Base-by-base conservation (phyloP, 1,140 invertebrate genomes). In the Ostrea denselamellosa region DNA sequence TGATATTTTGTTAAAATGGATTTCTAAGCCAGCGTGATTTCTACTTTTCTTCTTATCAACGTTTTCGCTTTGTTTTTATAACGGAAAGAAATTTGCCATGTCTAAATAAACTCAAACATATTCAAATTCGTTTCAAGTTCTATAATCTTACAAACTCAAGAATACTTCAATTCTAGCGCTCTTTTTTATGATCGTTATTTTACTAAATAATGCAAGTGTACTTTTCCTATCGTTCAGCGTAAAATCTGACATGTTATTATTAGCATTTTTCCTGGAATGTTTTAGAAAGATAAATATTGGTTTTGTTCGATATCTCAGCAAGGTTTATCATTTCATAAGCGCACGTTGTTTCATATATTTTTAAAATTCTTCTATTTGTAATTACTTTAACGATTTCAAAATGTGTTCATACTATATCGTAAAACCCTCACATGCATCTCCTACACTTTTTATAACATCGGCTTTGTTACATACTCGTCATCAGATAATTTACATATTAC, bases 241-340 rank as follows among this genome's bases (percentile, higher is more conserved):
- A 25, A 77, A 77, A 77, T 12, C 25, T 77, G 68, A 77, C 68
- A 77, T 77, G 68, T 77, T 77, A 12, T 77, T 77, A 77, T 77
- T 77, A 77, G 68, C 68, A 28, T 77, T 77, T 77, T 34, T 77
- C 25, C 68, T 28, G 25, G 68, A 77, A 77, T 77, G 68, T 77
- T 77, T 77, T 77, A 77, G 28, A 77, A 77, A 77, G 68, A 77
- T 77, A 77, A 77, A 77, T 77, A 77, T 77, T 77, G 25, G 25
- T 77, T 77, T 77, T 28, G 68, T 77, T 77, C 28, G 68, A 77
- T 77, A 77, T 77, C 68, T 77, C 25, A 12, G 68, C 22, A 77
- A 34, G 68, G 28, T 77, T 77, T 77, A 34, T 77, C 25, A 77
- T 22, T 28, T 77, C 68, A 25, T 25, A 77, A 77, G 68, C 68